Base-by-base conservation (phyloP, 2,888 invertebrate genomes). In the Hartigia nigra region DNA sequence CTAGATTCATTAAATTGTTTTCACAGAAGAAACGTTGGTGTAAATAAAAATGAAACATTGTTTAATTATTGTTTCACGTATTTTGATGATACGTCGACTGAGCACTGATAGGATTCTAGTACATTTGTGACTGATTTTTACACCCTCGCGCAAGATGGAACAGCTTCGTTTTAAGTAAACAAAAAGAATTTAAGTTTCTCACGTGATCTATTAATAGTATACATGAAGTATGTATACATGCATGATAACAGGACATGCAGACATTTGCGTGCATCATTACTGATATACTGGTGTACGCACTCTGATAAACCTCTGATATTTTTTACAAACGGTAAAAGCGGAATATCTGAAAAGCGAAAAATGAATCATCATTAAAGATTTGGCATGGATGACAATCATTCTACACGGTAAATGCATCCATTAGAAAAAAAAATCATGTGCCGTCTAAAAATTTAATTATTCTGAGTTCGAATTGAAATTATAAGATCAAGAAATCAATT, bases 331-430 rank as follows among this genome's bases (percentile, higher is more conserved):
- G 74, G 74, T 34, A 79, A 76, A 76, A 79, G 39, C 72, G 72
- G 74, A 79, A 76, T 74, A 79, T 79, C 78, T 79, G 78, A 74
- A 79, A 79, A 72, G 74, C 31, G 74, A 76, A 76, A 79, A 39
- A 78, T 31, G 37, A 76, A 74, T 74, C 32, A 77, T 74, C 55
- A 77, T 77, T 77, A 74, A 74, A 74, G 39, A 9, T 5, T 55
- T 55, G 9, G 23, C 0, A 55, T 55, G 9, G 14, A 55, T 2
- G 55, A 55, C 5, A 23, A 55, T 55, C 55, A 55, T 37, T 37
- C 3, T 0, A 37, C 12, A 37, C 12, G 37, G 37, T 37, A 12
- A 37, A 37, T 37, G 3, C 37, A 37, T 37, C 12, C n/a, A n/a
- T n/a, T n/a, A n/a, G n/a, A n/a, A n/a, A 37, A 4, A 37, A 12